Base-by-base conservation (phyloP, 2,113 vertebrate genomes). In the Epinephelus cyanopodus region DNA sequence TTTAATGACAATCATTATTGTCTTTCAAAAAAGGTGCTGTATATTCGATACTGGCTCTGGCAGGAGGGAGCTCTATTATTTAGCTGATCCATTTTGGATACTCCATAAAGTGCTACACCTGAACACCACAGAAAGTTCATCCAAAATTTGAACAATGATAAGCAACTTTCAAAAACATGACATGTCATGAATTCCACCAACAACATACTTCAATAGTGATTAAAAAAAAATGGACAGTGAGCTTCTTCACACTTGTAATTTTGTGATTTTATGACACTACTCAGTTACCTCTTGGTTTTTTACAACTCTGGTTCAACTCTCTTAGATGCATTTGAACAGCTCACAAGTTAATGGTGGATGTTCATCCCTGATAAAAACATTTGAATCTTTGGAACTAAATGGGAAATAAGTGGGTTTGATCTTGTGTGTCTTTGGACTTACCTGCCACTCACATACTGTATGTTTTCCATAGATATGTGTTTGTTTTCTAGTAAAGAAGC, bases 401-500 rank as follows among this genome's bases (percentile, higher is more conserved):
- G 3, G 33, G 18, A 29, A 73, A 23, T 29, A 6, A 76, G 15
- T 69, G 12, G 37, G 57, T 72, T 37, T 57, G 19, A 74, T n/a
- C 19, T 27, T 74, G 29, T 61, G n/a, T 52, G 50, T 70, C 25
- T 80, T 54, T 71, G 33, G 33, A 85, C 14, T 54, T 19, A 74
- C 19, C 42, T 69, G 12, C 64, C 75, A 78, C 91, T 94, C 91
- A 91, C 93, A 94, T 94, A 90, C 84, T 93, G 92, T 89, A 91
- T 67, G 93, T 86, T 92, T 90, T 89, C 88, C 91, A 93, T 94
- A 90, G 93, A 92, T 92, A 87, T 94, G 74, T 92, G 87, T 87
- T 65, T 54, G 63, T 74, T 56, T 77, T 78, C 19, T 80, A 89
- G 67, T 83, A 83, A 18, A 87, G 80, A 86, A 82, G 78, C 87